Evolutionary conservation across 2,888 invertebrate genomes (phyloP).

Genomic region (Athalia cordata): DNA sequence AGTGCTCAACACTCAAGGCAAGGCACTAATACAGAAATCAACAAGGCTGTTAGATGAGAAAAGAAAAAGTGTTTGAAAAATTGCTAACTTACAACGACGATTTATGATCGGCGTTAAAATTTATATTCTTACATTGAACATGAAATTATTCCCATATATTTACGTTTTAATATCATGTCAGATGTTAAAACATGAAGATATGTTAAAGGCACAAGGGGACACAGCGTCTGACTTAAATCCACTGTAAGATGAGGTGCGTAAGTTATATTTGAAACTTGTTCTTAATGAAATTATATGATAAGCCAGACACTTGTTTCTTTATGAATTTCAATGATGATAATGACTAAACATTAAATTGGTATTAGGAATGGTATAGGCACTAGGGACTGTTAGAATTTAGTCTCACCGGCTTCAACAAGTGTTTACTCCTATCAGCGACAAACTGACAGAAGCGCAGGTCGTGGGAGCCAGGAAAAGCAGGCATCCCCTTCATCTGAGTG

Average conservation of each 20-base stretch:
- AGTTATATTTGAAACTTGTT: not conserved
- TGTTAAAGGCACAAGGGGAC: too few species aligned
- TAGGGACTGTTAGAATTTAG: conserved; percentile 70
- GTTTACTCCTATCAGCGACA: conserved; percentile 97
- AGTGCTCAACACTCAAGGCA: conserved; percentile 11
- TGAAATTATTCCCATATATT: not conserved
- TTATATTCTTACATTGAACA: not conserved
- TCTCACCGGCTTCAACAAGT: conserved; percentile 97
- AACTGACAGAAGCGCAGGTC: conserved; percentile 96
- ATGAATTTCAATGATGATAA: not conserved
- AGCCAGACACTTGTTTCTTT: conserved; percentile 39
- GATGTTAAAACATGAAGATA: not conserved
- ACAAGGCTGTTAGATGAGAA: not conserved
- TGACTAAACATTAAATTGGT: conserved; percentile 28
- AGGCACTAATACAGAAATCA: not conserved
- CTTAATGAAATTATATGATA: conserved; percentile 27
- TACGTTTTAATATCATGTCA: not conserved
- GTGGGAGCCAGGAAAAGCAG: conserved; percentile 95
- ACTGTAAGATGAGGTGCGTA: not conserved
- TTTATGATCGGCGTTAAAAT: not conserved
- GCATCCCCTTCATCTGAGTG: conserved; percentile 93
- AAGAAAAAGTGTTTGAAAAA: not conserved
- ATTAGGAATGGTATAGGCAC: conserved; percentile 57
- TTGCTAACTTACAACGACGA: conserved; percentile 25
- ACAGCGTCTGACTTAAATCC: not conserved